phyloP scores from a whole-genome alignment of 2,888 invertebrate species.

The Oscheius sp. region DNA sequence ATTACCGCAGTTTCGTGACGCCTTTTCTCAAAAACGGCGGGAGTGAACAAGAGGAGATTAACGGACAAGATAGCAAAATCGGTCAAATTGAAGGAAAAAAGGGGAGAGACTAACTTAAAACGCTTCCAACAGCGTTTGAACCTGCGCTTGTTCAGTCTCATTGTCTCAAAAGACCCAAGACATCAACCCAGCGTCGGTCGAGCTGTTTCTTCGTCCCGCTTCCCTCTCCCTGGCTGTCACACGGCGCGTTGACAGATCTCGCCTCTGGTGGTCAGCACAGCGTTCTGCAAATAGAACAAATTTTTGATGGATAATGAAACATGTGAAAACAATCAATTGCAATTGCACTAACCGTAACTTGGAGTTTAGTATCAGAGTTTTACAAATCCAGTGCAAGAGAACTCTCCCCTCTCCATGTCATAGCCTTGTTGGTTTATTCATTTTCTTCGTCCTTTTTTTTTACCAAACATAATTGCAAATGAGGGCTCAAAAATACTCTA shows the following conservation, averaged over 20 bases:
- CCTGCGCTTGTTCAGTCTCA: neutral
- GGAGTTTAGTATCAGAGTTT: no score
- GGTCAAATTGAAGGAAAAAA: no score
- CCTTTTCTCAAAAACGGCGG: constrained; percentile 11
- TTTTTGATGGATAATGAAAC: neutral
- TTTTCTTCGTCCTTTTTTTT: no score
- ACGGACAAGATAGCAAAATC: constrained; percentile 9
- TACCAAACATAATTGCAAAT: no score
- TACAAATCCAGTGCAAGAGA: no score
- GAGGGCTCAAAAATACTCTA: no score
- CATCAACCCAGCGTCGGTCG: neutral
- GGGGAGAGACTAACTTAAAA: constrained; percentile 11
- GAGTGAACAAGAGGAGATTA: neutral
- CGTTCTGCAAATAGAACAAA: constrained; percentile 18
- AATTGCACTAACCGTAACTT: neutral
- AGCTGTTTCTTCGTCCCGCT: constrained; percentile 7
- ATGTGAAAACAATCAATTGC: neutral
- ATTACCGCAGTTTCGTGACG: constrained; percentile 21
- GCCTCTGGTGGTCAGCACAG: constrained; percentile 33
- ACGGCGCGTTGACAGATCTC: constrained; percentile 29
- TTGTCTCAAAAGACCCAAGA: neutral
- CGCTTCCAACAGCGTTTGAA: constrained; percentile 10
- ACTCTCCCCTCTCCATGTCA: no score
- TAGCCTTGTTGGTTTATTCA: no score
- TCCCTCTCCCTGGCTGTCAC: constrained; percentile 17